Base-by-base conservation (phyloP, 2,888 invertebrate species). In the Aphidius colemani region DNA sequence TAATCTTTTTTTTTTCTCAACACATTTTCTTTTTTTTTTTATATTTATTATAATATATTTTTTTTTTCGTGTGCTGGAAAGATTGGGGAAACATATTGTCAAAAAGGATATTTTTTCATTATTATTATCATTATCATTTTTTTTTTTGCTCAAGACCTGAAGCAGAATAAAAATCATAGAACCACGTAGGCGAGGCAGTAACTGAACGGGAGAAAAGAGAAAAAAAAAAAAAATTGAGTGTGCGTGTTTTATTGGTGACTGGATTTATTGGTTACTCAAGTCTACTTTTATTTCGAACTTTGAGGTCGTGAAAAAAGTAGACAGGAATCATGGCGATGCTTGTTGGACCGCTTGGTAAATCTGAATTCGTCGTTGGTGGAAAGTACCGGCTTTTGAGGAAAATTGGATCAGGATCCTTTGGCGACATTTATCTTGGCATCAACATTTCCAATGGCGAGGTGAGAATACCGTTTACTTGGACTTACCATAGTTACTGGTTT, bases 321-420 rank as follows among this genome's bases (percentile, higher is more conserved):
- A 51, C 59, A 66, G 64, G 70, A 72, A 70, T 70, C 71, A 76
- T 76, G 76, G 73, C 72, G 71, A 65, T 70, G 66, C 65, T 71
- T 64, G 70, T 65, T 70, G 61, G 61, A 67, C 56, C 58, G 66
- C 67, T 67, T 64, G 67, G 64, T 58, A 87, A 87, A 84, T 86
- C 85, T 80, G 93, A 94, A 84, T 90, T 93, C 84, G 88, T 94
- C 83, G 91, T 95, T 83, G 94, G 93, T 83, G 93, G 93, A 79
- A 95, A 93, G 86, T 98, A 96, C 87, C 91, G 96, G 84, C 88
- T 98, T 81, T 91, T 96, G 82, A 90, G 96, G 77, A 97, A 96
- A 89, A 96, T 98, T 84, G 96, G 98, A 79, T 96, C 96, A 85
- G 99, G 99, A 75, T 98, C 98, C 72, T 99, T 99, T 84, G 99